Base-by-base conservation (phyloP, 2,113 vertebrate genomes). In the Phaethornis superciliosus region DNA sequence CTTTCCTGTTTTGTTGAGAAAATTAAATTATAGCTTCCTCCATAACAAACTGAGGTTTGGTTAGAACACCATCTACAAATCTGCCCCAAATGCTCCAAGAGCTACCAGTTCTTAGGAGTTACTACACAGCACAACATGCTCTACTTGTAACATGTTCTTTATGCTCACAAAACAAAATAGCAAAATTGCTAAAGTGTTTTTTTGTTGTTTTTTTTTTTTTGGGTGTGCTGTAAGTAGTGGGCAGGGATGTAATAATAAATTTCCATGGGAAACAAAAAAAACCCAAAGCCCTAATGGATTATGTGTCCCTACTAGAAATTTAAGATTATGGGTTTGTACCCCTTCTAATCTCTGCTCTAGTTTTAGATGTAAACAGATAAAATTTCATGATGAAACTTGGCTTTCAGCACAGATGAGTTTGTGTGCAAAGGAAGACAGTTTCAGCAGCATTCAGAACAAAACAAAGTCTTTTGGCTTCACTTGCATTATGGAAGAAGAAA, bases 361-460 rank as follows among this genome's bases (percentile, higher is more conserved):
- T 95, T 95, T 92, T 95, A 91, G 78, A 92, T 92, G 80, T 93
- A 78, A 95, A 90, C 4, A 82, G 93, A 95, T 93, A 96, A 91
- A 76, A 85, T 76, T 81, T 59, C 60, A n/a, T 19, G 77, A 75
- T 12, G 23, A 74, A 89, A 95, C 72, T 56, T 91, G 18, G 82
- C 89, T 85, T 81, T 77, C 80, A 86, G 86, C 63, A 64, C 55
- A 76, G 44, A 90, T 46, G 77, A 91, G 78, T 71, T 71, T 75
- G 32, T 15, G 52, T 81, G 44, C 44, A 81, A 54, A 72, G 78
- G 81, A 81, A 88, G 86, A 88, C 85, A 93, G 84, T 94, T 93
- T 54, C 82, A 78, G 71, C 33, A 78, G 81, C 33, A 40, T 64
- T 90, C 49, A 75, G 80, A 90, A 82, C 76, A 84, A 88, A 94